Conservation (phyloP, 2,888 invertebrate genomes). For the Ennomos erosarius region DNA sequence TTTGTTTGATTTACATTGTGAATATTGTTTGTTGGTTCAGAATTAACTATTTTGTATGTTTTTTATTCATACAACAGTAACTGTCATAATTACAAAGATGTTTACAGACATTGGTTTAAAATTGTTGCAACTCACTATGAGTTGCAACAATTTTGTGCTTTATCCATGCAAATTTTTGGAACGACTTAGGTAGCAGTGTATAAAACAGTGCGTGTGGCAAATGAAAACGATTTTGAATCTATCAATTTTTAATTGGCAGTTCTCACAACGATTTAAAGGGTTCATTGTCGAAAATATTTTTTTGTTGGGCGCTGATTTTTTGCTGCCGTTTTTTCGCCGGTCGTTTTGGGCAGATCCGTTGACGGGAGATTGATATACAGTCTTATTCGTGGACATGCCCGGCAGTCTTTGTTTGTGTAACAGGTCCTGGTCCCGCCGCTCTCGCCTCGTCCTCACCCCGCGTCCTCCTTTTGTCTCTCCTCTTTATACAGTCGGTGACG, state of each 20-base stretch:
- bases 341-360: slow-evolving; percentile 80
- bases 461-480: slow-evolving; percentile 74
- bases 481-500: slow-evolving; percentile 77
- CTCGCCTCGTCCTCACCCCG: slow-evolving; percentile 44
- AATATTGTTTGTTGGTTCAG: slow-evolving; percentile 37
- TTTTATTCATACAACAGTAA: slow-evolving; percentile 21
- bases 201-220: slow-evolving; percentile 24
- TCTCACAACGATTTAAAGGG: slow-evolving; percentile 81
- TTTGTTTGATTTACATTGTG: slow-evolving; percentile 38
- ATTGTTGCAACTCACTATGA: not conserved
- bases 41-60: slow-evolving; percentile 15
- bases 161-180: too few species aligned
- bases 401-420: slow-evolving; percentile 82
- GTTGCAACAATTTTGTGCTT: too few species aligned
- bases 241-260: slow-evolving; percentile 85
- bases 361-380: slow-evolving; percentile 84
- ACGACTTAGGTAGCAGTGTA: too few species aligned
- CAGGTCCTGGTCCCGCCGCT: slow-evolving; percentile 62
- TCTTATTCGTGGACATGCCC: slow-evolving; percentile 79
- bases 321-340: slow-evolving; percentile 74
- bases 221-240: slow-evolving; percentile 55
- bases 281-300: slow-evolving; percentile 78
- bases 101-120: not conserved
- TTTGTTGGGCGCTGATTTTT: slow-evolving; percentile 66
- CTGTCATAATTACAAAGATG: slow-evolving; percentile 12